A percentile compares a stretch with the other conserved stretches of the same genome.
phyloP scores from a whole-genome alignment of 2,888 invertebrate species.

The Anagyrus pseudococci region DNA sequence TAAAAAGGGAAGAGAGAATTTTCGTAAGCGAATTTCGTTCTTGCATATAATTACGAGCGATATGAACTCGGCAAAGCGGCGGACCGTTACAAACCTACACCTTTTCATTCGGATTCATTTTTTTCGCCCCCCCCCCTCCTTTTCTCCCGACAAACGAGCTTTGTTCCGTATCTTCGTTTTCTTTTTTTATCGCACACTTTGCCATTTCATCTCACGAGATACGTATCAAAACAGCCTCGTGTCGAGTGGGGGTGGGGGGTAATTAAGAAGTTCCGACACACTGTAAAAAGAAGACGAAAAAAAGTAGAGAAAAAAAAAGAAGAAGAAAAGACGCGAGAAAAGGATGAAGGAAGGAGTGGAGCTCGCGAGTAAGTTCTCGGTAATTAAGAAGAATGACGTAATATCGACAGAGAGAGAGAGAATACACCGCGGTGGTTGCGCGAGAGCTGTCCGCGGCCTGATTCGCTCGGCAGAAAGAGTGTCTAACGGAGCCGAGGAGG shows the following conservation, averaged over 20 bases:
- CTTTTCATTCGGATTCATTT: conserved; percentile 20
- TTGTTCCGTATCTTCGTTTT: neutral
- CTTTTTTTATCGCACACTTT: neutral
- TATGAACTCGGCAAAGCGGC: conserved; percentile 3
- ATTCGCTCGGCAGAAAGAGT: conserved; percentile 32
- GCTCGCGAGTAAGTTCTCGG: conserved; percentile 6
- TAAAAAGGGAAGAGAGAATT: conserved; percentile 7
- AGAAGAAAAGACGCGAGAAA: neutral
- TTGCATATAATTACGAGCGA: conserved; percentile 13
- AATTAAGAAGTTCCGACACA: conserved; percentile 33
- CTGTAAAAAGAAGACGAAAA: conserved; percentile 11
- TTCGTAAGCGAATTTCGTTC: conserved; percentile 30
- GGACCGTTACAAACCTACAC: conserved; percentile 14
- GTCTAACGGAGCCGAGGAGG: conserved; percentile 27
- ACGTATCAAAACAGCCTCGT: neutral
- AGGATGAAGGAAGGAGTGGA: conserved; percentile 16
- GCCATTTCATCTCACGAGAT: conserved; percentile 4
- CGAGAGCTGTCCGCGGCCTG: conserved; percentile 17
- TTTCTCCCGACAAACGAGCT: conserved; percentile 24
- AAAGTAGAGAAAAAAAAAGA: neutral
- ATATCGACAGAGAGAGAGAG: conserved; percentile 25
- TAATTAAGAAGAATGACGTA: conserved; percentile 36
- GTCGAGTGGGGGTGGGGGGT: neutral
- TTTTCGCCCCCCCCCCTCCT: neutral
- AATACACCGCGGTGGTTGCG: too few relatives aligned